These are phyloP conservation scores for Drosophila atripex DNA, from an alignment of 2,888 invertebrate species.

Conservation along the genomic window DNA sequence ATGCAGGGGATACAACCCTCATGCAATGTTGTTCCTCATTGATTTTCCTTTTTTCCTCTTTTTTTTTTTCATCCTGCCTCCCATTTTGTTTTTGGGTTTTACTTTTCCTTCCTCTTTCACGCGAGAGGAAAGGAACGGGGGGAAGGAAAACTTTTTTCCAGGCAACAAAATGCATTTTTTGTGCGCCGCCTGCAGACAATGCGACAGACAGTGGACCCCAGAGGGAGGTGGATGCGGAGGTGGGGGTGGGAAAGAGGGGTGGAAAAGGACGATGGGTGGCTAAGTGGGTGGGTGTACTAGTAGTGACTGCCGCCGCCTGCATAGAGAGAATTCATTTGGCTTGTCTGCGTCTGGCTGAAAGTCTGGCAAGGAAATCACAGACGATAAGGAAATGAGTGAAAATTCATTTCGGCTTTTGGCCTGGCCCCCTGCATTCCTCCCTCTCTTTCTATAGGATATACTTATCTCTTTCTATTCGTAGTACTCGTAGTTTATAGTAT, in stretches of 20 bases:
- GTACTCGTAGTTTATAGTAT: slow-evolving; percentile 44
- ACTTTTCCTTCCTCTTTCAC: slow-evolving; percentile 10
- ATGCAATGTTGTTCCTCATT: slow-evolving; percentile 64
- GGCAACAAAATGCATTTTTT: slow-evolving; percentile 71
- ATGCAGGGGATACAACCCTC: slow-evolving; percentile 68
- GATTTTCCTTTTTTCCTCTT: slow-evolving; percentile 64
- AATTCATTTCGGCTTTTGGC: slow-evolving; percentile 74
- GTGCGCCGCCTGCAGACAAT: slow-evolving; percentile 70
- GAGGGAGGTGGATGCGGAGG: slow-evolving; percentile 5
- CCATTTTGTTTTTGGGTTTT: slow-evolving; percentile 35
- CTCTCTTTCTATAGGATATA: not conserved
- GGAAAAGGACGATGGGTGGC: slow-evolving; percentile 5
- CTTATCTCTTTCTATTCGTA: slow-evolving; percentile 4
- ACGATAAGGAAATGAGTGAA: slow-evolving; percentile 82
- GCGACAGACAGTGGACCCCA: slow-evolving; percentile 64
- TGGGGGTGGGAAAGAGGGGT: not conserved
- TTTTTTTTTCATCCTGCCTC: slow-evolving; percentile 17
- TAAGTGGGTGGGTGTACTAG: slow-evolving; percentile 3
- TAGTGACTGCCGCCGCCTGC: slow-evolving; percentile 61
- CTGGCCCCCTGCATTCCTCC: not conserved
- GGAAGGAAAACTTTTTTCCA: slow-evolving; percentile 55
- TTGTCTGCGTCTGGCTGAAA: slow-evolving; percentile 41
- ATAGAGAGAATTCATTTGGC: slow-evolving; percentile 79
- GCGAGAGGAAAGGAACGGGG: slow-evolving; percentile 11
- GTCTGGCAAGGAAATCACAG: slow-evolving; percentile 81